phyloP scores from a whole-genome alignment of 1,140 invertebrate genomes.

The Caenorhabditis elegans region DNA sequence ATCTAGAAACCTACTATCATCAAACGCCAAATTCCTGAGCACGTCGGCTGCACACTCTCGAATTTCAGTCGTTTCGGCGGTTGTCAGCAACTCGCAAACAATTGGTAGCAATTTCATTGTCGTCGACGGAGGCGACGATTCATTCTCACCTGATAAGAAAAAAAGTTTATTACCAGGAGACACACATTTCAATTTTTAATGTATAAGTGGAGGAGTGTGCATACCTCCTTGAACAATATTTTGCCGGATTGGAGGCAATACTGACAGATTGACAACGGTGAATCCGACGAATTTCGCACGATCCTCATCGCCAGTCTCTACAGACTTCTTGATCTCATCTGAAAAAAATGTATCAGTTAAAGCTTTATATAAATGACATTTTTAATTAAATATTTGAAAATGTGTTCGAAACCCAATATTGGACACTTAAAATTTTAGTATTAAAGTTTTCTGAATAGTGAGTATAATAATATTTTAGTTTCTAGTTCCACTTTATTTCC shows the following conservation, averaged over 20 bases:
- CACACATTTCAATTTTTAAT: no score
- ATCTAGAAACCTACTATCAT: slow-evolving; percentile 45
- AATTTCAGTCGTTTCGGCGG: not conserved
- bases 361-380: no score
- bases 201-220: no score
- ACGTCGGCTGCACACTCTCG: slow-evolving; percentile 38
- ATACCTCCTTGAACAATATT: not conserved
- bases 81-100: slow-evolving; percentile 17
- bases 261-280: not conserved
- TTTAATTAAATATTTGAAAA: no score
- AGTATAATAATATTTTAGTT: no score
- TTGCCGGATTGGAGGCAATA: not conserved
- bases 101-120: not conserved
- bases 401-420: no score
- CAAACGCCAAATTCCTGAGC: slow-evolving; percentile 45
- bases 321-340: not conserved
- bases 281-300: slow-evolving; percentile 13
- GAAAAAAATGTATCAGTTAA: not conserved
- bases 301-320: not conserved
- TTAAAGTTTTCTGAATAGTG: no score
- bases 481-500: no score
- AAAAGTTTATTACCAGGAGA: not conserved
- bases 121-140: slow-evolving; percentile 1
- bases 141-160: not conserved
- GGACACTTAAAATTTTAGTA: no score